Conservation (phyloP, 1,140 invertebrate species). For the Dendrolimus punctatus region DNA sequence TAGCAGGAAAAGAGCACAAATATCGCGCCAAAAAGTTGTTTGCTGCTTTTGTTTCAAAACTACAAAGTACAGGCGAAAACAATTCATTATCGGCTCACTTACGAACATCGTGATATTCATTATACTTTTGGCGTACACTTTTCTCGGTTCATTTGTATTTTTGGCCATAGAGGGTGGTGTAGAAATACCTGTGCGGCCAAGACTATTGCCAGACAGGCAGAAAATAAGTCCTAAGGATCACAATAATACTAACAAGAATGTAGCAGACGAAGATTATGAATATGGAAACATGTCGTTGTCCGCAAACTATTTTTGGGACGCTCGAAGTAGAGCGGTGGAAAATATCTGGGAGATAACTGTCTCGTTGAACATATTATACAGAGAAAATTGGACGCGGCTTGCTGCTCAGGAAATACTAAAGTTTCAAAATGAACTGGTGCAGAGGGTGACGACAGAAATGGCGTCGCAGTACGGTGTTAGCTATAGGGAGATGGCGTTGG, state of each 20-base stretch:
- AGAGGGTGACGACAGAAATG: conserved; percentile 85
- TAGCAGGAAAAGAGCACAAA: conserved; percentile 61
- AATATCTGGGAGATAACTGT: conserved; percentile 97
- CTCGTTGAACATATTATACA: conserved; percentile 93
- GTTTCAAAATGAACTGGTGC: conserved; percentile 86
- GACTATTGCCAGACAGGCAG: conserved; percentile 65
- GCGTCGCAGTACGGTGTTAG: conserved; percentile 65
- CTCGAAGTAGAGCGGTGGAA: conserved; percentile 83
- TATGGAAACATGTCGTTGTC: conserved; percentile 60
- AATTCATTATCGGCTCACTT: conserved; percentile 77
- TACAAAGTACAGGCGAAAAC: conserved; percentile 69
- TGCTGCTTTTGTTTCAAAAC: conserved; percentile 73
- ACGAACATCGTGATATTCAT: conserved; percentile 92
- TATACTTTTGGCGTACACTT: conserved; percentile 90
- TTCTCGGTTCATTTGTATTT: conserved; percentile 93
- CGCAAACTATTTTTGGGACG: conserved; percentile 72
- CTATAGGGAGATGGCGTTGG: conserved; percentile 68
- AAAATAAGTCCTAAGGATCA: conserved; percentile 48
- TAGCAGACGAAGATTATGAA: conserved; percentile 50
- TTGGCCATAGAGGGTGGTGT: conserved; percentile 85
- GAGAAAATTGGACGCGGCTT: conserved; percentile 92
- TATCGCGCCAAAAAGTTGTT: conserved; percentile 62
- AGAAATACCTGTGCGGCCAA: conserved; percentile 50
- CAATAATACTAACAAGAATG: conserved; percentile 42
- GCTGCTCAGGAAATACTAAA: conserved; percentile 69